Evolutionary conservation across 2,888 invertebrate species (phyloP).

Genomic region (Cabera pusaria): DNA sequence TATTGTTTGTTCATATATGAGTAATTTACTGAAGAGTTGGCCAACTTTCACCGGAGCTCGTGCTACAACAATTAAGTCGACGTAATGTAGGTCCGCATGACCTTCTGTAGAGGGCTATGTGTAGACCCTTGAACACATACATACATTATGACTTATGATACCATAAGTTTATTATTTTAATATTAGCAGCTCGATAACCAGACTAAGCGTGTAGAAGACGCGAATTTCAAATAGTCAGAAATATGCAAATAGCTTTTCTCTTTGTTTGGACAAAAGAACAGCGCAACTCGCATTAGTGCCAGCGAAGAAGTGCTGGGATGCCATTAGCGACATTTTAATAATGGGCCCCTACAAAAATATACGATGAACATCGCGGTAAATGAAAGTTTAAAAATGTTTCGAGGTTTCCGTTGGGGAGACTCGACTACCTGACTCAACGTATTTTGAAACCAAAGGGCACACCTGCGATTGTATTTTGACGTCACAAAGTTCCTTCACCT

Average conservation of each 20-base stretch:
- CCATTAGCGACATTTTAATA: constrained; percentile 53
- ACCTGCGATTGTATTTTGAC: constrained; percentile 56
- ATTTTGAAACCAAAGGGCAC: constrained; percentile 49
- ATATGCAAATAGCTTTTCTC: constrained; percentile 55
- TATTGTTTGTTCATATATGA: constrained; percentile 70
- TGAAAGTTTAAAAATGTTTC: constrained; percentile 38
- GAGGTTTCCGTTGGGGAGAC: constrained; percentile 25
- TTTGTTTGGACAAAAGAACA: constrained; percentile 56
- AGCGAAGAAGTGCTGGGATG: constrained; percentile 45
- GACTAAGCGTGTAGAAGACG: constrained; percentile 38
- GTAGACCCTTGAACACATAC: background rate
- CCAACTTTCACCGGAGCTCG: constrained; percentile 71
- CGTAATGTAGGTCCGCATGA: constrained; percentile 40
- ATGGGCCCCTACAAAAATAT: constrained; percentile 28
- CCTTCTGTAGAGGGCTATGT: constrained; percentile 34
- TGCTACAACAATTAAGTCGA: constrained; percentile 60
- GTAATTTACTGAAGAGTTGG: constrained; percentile 65
- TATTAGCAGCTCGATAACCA: constrained; percentile 17
- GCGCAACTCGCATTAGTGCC: constrained; percentile 57
- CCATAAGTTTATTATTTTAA: constrained; percentile 10
- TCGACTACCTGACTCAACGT: constrained; percentile 45
- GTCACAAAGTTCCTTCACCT: constrained; percentile 64
- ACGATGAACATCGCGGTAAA: constrained; percentile 32
- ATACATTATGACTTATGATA: constrained; percentile 1
- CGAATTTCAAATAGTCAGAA: constrained; percentile 42